phyloP scores from a whole-genome alignment of 2,113 vertebrate genomes.

The Mus spicilegus region DNA sequence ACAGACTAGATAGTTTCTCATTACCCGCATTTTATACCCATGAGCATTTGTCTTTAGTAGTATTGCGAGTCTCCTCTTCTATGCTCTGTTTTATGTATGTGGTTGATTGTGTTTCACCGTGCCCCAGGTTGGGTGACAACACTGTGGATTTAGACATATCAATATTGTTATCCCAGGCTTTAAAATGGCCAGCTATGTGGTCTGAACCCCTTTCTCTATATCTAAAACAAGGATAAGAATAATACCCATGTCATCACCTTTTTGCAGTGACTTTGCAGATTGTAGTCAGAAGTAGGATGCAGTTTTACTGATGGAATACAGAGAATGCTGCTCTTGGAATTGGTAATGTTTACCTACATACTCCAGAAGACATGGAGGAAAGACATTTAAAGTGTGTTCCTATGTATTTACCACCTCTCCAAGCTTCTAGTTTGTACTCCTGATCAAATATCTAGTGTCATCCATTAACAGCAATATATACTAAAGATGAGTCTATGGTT shows the following conservation, averaged over 20 bases:
- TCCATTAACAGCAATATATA: constrained; percentile 32
- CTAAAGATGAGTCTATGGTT: constrained; percentile 24
- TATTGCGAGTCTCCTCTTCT: constrained; percentile 52
- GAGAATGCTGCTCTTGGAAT: background rate
- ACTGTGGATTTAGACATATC: background rate
- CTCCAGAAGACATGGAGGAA: background rate
- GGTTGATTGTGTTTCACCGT: background rate
- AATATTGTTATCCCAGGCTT: constrained; percentile 6
- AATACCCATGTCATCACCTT: background rate
- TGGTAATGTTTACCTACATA: background rate
- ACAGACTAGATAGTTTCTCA: constrained; percentile 4
- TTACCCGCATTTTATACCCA: constrained; percentile 34
- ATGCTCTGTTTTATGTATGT: background rate
- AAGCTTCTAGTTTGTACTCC: background rate
- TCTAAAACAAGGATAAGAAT: background rate
- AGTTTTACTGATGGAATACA: constrained; percentile 17
- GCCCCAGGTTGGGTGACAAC: background rate
- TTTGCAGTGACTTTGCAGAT: constrained; percentile 14
- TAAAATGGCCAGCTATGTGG: background rate
- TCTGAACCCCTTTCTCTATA: background rate
- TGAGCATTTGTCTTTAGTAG: constrained; percentile 51
- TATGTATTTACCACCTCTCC: background rate
- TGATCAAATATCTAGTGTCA: constrained; percentile 26
- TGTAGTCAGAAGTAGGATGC: background rate
- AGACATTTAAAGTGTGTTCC: constrained; percentile 24